Base-by-base conservation (phyloP, 2,113 vertebrate species). In the Dromas ardeola region DNA sequence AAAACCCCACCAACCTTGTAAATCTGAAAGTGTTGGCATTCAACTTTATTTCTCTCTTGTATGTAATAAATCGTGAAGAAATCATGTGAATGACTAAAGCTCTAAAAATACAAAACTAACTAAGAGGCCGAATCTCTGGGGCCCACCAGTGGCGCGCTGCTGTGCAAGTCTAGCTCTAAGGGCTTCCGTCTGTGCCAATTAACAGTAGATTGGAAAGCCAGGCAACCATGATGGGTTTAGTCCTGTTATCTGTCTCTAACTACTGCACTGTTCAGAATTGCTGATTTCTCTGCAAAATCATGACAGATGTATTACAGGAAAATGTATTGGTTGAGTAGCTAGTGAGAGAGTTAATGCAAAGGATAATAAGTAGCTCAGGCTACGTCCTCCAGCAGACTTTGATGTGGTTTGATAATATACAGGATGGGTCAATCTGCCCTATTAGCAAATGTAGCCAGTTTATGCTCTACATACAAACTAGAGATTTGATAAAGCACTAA, bases 381-480 rank as follows among this genome's bases (percentile, higher is more conserved):
- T 84, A 58, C 21, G 27, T 95, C 94, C 90, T 90, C 61, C 63
- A 92, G 65, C 72, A 79, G 83, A 85, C 87, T 96, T 94, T 86
- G 90, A 92, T 88, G 72, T 36, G 80, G 84, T 74, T 72, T 88
- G 87, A 69, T 93, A 87, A 94, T 80, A 88, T 80, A 66, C 87
- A 42, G 93, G 63, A 52, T 12, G 63, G 94, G 92, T 94, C 86
- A 91, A 47, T 93, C 88, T 91, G 91, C 82, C 90, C 59, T 90
- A 72, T 95, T 94, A 91, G 69, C 79, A 96, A 90, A 97, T 81
- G 81, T 42, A 90, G 91, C 78, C 56, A 40, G 94, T 91, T 96
- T 96, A 94, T 93, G 94, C 91, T 97, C 66, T 95, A 97, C 96
- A 94, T 97, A 97, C 96, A 97, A 97, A 97, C 97, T 97, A 96